Conservation (phyloP, 2,888 invertebrate genomes). For the Arge pagana region DNA sequence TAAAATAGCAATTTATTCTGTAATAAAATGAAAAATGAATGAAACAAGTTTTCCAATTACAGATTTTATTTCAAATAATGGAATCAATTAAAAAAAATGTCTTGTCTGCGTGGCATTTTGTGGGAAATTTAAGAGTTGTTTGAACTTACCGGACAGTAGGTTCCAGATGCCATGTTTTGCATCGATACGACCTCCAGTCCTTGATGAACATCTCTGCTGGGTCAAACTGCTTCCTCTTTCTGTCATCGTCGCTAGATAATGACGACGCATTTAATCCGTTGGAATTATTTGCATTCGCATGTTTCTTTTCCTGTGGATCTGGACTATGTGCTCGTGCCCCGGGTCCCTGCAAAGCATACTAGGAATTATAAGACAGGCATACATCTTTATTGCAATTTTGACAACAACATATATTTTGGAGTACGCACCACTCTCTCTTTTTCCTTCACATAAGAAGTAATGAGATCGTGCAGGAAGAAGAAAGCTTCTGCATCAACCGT, state of each 20-base stretch:
- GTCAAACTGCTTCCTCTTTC: constrained; percentile 56
- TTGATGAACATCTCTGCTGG: constrained; percentile 70
- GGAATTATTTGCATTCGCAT: constrained; percentile 36
- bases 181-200: constrained; percentile 90
- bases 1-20: too few species aligned
- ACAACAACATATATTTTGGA: background rate
- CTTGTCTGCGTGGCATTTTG: too few species aligned
- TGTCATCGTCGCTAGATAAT: constrained; percentile 51
- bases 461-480: constrained; percentile 95
- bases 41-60: too few species aligned
- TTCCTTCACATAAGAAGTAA: constrained; percentile 94
- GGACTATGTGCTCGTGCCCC: constrained; percentile 56
- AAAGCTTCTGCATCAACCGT: constrained; percentile 98
- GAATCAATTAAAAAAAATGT: too few species aligned
- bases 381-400: background rate
- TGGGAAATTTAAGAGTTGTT: constrained; percentile 51
- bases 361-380: background rate
- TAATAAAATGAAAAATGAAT: too few species aligned
- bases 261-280: constrained; percentile 34
- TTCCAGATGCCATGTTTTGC: constrained; percentile 95
- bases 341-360: constrained; percentile 44
- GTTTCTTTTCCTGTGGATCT: constrained; percentile 49
- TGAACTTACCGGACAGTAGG: constrained; percentile 83
- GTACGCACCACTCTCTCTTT: constrained; percentile 78
- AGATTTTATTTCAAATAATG: too few species aligned